Percentiles rank a stretch among this genome's conserved stretches.
Evolutionary conservation across 2,113 vertebrate species (phyloP).

Genomic region (Plecturocebus donacophilus): DNA sequence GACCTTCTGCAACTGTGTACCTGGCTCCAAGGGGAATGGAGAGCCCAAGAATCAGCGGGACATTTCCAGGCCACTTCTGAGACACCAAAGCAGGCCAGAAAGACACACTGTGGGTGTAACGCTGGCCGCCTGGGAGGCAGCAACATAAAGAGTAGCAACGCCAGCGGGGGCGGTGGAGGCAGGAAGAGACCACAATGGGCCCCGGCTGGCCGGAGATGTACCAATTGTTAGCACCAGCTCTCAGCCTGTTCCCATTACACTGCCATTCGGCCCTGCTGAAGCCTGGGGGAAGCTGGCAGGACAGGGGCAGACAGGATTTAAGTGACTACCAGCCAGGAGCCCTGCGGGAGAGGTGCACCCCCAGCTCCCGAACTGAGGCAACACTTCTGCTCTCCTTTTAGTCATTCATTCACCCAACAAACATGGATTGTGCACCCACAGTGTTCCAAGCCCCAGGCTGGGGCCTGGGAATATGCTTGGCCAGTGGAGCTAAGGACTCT

Average conservation of each 20-base stretch:
- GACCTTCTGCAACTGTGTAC: background rate
- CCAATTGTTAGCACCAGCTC: slow-evolving; percentile 79
- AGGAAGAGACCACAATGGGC: slow-evolving; percentile 86
- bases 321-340: background rate
- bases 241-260: slow-evolving; percentile 80
- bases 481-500: background rate
- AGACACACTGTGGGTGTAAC: slow-evolving; percentile 1
- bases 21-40: background rate
- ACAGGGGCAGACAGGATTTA: background rate
- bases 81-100: slow-evolving; percentile 62
- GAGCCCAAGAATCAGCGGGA: slow-evolving; percentile 22
- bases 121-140: slow-evolving; percentile 64
- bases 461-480: background rate
- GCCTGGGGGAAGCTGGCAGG: slow-evolving; percentile 59
- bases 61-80: slow-evolving; percentile 73
- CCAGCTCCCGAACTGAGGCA: background rate
- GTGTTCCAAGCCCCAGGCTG: background rate
- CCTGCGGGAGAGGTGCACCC: too few relatives aligned
- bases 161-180: slow-evolving; percentile 65
- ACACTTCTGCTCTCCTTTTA: background rate
- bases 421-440: background rate
- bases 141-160: slow-evolving; percentile 75
- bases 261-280: slow-evolving; percentile 47
- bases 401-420: background rate
- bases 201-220: slow-evolving; percentile 80